phyloP scores from a whole-genome alignment of 2,888 invertebrate genomes.

The Schizaphis graminum region DNA sequence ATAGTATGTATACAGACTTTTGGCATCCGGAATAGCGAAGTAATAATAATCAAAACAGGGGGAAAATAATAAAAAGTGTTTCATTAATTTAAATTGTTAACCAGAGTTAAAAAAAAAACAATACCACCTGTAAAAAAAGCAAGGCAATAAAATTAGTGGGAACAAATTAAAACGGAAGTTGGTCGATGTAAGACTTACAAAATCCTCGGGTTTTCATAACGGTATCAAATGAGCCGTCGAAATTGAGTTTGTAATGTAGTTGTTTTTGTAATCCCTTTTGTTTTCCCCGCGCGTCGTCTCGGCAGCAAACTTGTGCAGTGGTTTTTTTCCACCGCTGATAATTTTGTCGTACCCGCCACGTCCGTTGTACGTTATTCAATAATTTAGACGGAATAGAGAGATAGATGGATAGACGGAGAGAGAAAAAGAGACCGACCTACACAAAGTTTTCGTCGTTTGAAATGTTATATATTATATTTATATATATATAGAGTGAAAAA shows the following conservation, averaged over 20 bases:
- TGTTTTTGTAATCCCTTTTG: conserved; percentile 45
- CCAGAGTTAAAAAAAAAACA: background rate
- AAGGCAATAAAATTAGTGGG: conserved; percentile 2
- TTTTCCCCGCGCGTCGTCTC: background rate
- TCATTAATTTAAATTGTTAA: conserved; percentile 55
- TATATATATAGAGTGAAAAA: background rate
- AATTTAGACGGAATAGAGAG: conserved; percentile 6
- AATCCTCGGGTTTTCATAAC: conserved; percentile 2
- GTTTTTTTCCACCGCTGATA: background rate
- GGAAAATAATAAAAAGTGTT: conserved; percentile 16
- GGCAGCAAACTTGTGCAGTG: background rate
- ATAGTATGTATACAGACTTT: conserved; percentile 25
- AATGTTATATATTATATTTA: background rate
- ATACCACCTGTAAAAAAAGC: conserved; percentile 35
- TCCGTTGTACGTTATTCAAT: background rate
- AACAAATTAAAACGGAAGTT: conserved; percentile 32
- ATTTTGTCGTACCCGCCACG: background rate
- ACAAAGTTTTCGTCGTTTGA: conserved; percentile 15
- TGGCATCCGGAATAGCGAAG: conserved; percentile 6
- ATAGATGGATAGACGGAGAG: background rate
- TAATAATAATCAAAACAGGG: conserved; percentile 44
- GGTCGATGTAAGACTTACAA: conserved; percentile 5
- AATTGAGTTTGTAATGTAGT: conserved; percentile 54
- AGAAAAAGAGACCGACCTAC: background rate
- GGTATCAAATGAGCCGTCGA: conserved; percentile 47